These are phyloP conservation scores for Datnioides undecimradiatus DNA, from an alignment of 2,113 vertebrate genomes.

Conservation along the genomic window DNA sequence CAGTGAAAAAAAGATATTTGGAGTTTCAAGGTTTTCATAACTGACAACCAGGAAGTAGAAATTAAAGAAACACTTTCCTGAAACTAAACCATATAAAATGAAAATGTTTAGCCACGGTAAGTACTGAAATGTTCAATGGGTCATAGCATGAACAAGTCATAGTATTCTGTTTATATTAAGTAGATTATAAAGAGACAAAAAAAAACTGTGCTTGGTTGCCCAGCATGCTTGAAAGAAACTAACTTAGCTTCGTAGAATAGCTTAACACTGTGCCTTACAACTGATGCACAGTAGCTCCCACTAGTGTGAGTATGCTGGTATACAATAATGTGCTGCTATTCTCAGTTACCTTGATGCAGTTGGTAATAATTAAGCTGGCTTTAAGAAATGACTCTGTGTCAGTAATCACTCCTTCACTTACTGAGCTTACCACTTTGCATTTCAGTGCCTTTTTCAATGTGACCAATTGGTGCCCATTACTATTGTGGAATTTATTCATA, in stretches of 20 bases:
- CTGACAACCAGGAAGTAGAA: neutral
- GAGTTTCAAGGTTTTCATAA: slow-evolving; percentile 3
- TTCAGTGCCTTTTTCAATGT: slow-evolving; percentile 6
- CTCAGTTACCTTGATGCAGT: neutral
- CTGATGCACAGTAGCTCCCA: neutral
- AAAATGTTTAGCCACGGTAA: neutral
- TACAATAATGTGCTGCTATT: neutral
- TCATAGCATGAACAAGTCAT: slow-evolving; percentile 14
- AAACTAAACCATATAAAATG: neutral
- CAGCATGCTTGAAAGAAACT: slow-evolving; percentile 18
- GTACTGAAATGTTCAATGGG: neutral
- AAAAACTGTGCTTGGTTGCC: neutral
- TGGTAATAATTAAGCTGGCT: neutral
- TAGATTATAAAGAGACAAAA: slow-evolving; percentile 29
- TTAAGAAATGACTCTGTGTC: neutral
- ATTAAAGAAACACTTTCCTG: neutral
- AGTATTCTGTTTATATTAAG: slow-evolving; percentile 15
- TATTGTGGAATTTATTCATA: neutral
- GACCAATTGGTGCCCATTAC: neutral
- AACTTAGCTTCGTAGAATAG: slow-evolving; percentile 21
- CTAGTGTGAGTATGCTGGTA: neutral
- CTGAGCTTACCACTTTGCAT: neutral
- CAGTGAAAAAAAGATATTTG: neutral
- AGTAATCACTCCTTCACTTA: neutral
- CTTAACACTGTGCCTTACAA: slow-evolving; percentile 52